phyloP scores from a whole-genome alignment of 35 echinoderm and acorn worm species.

The Acanthaster planci region DNA sequence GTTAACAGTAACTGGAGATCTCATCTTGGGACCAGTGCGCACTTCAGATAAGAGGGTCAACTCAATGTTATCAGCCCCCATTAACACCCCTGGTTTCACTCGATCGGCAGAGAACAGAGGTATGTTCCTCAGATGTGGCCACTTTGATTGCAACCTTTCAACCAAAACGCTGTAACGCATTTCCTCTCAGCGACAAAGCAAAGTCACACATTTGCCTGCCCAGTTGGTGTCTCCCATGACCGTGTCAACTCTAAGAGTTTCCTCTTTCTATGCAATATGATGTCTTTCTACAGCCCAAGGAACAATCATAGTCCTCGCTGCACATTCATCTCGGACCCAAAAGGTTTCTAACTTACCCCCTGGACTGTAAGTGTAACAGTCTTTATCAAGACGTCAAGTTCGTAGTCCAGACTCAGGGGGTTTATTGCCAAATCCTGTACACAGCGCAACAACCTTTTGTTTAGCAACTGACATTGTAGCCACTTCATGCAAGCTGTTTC shows the following conservation, averaged over 20 bases:
- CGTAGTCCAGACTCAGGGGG: not conserved
- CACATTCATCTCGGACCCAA: constrained; percentile 20
- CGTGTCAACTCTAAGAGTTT: constrained; percentile 4
- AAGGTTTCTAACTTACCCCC: not conserved
- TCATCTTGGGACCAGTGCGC: constrained; percentile 1
- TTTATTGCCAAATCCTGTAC: not conserved
- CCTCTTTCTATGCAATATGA: not conserved
- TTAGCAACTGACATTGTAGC: not conserved
- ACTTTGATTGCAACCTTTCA: constrained; percentile 8
- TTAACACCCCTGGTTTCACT: not conserved
- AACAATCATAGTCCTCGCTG: constrained; percentile 5
- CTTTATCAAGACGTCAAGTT: constrained; percentile 4
- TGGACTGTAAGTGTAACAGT: constrained; percentile 8
- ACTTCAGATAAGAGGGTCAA: not conserved
- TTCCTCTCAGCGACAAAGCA: not conserved
- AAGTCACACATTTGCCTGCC: constrained; percentile 37
- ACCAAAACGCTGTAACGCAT: not conserved
- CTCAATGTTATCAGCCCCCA: constrained; percentile 34
- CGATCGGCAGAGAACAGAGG: not conserved
- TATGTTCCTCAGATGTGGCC: not conserved
- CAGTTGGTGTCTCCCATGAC: constrained; percentile 26
- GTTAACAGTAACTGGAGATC: constrained; percentile 23
- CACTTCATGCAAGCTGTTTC: constrained; percentile 25
- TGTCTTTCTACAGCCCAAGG: not conserved
- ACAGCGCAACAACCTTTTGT: not conserved